Base-by-base conservation (phyloP, 64 coral and sea anemone species). In the Pocillopora damicornis region DNA sequence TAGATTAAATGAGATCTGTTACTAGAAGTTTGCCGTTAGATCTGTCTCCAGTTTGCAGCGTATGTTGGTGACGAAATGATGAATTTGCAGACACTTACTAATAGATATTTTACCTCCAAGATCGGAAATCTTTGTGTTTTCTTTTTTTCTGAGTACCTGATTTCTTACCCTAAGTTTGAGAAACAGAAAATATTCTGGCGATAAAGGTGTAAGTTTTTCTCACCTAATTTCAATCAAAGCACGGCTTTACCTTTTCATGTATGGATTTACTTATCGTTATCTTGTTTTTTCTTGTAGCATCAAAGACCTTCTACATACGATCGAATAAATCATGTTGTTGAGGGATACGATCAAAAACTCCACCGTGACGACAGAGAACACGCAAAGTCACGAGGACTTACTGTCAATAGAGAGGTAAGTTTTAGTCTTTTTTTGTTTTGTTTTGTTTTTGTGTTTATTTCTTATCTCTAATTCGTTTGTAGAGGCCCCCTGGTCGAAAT, bases 361-460 rank as follows among this genome's bases (percentile, higher is more conserved):
- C 94, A 96, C 51, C 76, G 94, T 37, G 94, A 96, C 59, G 94
- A 96, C 73, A 84, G 94, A 81, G 94, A 96, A 59, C 94, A 96
- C 77, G 84, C 94, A 9, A 93, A 96, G 38, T 96, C 94, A 3
- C 86, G 91, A 71, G 94, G 94, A 37, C 92, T 96, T 13, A 90
- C 59, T 87, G 94, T 96, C 10, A 96, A 93, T 79, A 69, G 61
- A 18, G 94, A 96, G 82, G 94, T 96, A 77, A 56, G 91, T n/a
- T 38, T 75, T 3, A 35, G 91, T 37, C 25, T 75, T 12, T 17
- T 35, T 76, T 76, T 60, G 84, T 38, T 38, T 79, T 59, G 0
- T 64, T 15, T 65, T 66, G 12, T 17, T 11, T 37, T 37, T 37
- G 13, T 15, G 63, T 66, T 66, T 66, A 22, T 66, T 66, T 69